Evolutionary conservation across 2,888 invertebrate genomes (phyloP).

Genomic region (Drosophila picticornis): DNA sequence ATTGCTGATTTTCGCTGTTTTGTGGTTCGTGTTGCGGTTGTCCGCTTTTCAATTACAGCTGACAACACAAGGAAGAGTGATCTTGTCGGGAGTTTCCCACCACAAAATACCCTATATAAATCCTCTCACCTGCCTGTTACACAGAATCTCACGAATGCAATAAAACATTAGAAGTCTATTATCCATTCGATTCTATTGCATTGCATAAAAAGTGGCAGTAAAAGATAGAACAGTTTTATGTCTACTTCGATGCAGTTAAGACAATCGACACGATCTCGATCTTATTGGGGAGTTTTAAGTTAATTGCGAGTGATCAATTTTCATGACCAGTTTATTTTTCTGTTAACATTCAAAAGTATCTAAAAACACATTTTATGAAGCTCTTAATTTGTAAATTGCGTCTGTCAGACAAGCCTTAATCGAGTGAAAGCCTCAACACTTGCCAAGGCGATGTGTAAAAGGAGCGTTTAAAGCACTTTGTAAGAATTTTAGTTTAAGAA

Average conservation of each 20-base stretch:
- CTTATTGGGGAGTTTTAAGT: not conserved
- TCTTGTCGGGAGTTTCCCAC: not conserved
- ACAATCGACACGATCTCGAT: not conserved
- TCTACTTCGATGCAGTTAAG: not conserved
- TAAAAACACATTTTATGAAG: not conserved
- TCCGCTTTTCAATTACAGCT: conserved; percentile 56
- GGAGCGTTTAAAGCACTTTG: not conserved
- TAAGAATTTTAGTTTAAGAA: not conserved
- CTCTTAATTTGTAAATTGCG: not conserved
- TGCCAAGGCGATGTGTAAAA: not conserved
- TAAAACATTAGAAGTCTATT: too few relatives aligned
- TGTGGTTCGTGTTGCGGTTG: conserved; percentile 44
- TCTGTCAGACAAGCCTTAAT: not conserved
- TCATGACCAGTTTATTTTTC: not conserved
- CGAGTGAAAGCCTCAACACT: not conserved
- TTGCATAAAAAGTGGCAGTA: too few relatives aligned
- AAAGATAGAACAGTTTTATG: too few relatives aligned
- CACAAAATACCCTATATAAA: not conserved
- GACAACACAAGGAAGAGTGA: conserved; percentile 28
- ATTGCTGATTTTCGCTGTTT: conserved; percentile 11
- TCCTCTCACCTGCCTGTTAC: not conserved
- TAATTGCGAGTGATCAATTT: not conserved
- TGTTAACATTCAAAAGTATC: not conserved
- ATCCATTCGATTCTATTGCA: too few relatives aligned
- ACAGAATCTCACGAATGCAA: too few relatives aligned